A percentile compares a stretch with the other conserved stretches of the same genome.
phyloP scores from a whole-genome alignment of 2,888 invertebrate genomes.

The Drosophila fulvimacula region DNA sequence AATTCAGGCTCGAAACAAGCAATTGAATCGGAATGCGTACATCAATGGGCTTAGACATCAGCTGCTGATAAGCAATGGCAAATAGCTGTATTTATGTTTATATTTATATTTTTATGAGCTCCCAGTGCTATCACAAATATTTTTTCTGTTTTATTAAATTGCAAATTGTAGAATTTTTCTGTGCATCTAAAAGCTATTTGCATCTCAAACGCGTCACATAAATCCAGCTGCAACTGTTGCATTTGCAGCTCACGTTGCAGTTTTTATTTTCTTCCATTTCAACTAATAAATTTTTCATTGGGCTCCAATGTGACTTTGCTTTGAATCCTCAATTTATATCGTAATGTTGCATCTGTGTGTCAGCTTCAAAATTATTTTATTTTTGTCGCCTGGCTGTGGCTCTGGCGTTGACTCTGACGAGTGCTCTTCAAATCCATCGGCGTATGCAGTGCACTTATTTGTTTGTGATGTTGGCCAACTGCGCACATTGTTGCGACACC shows the following conservation, averaged over 20 bases:
- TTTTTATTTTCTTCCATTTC: constrained; percentile 22
- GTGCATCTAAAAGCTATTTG: not conserved
- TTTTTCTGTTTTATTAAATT: not conserved
- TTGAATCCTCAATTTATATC: constrained; percentile 45
- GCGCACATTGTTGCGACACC: constrained; percentile 33
- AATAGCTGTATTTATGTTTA: not conserved
- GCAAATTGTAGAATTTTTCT: not conserved
- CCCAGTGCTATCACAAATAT: not conserved
- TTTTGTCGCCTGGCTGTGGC: not conserved
- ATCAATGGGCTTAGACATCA: not conserved
- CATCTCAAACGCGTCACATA: not conserved
- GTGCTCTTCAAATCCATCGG: constrained; percentile 38
- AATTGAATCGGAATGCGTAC: constrained; percentile 11
- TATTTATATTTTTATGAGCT: not conserved
- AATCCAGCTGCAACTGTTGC: constrained; percentile 25
- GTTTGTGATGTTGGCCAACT: constrained; percentile 9
- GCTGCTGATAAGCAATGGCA: not conserved
- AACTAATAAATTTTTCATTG: constrained; percentile 57
- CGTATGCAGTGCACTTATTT: constrained; percentile 23
- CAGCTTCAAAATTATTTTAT: not conserved
- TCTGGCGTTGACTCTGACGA: constrained; percentile 34
- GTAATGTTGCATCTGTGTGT: constrained; percentile 1
- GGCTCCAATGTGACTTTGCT: constrained; percentile 32
- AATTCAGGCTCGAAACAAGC: not conserved
- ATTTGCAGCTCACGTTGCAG: constrained; percentile 5